Conservation (phyloP, 1,140 invertebrate genomes). For the Mercenaria mercenaria region DNA sequence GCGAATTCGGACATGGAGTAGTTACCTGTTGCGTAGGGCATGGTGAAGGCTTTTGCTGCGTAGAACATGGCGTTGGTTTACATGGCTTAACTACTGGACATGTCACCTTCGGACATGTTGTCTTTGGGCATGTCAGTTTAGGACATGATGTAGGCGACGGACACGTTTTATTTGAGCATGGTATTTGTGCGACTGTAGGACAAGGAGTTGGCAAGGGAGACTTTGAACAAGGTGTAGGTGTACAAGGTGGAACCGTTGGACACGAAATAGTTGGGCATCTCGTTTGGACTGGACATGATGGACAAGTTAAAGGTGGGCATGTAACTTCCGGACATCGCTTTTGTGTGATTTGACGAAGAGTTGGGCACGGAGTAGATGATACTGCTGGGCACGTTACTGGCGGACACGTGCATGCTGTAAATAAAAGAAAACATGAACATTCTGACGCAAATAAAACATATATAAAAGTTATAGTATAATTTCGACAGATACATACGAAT, state of each 20-base stretch:
- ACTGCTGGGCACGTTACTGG: background rate
- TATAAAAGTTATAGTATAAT: background rate
- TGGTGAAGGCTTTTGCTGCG: background rate
- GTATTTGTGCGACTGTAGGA: background rate
- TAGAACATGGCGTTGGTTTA: background rate
- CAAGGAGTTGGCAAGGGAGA: background rate
- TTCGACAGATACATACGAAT: too few relatives aligned
- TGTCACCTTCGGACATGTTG: background rate
- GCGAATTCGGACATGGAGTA: background rate
- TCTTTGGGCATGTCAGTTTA: background rate
- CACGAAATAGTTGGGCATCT: constrained; percentile 1
- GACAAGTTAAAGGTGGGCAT: background rate
- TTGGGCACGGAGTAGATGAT: background rate
- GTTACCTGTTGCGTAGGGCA: background rate
- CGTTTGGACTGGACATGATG: background rate
- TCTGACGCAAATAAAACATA: too few relatives aligned
- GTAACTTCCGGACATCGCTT: background rate
- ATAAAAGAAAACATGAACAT: background rate
- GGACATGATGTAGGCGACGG: constrained; percentile 24
- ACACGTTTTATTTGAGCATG: constrained; percentile 11
- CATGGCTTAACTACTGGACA: background rate
- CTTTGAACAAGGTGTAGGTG: background rate
- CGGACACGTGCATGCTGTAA: constrained; percentile 27
- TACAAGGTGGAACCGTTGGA: constrained; percentile 10
- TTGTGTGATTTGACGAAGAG: background rate